phyloP scores from a whole-genome alignment of 2,888 invertebrate species.

The Galerucella pusilla region DNA sequence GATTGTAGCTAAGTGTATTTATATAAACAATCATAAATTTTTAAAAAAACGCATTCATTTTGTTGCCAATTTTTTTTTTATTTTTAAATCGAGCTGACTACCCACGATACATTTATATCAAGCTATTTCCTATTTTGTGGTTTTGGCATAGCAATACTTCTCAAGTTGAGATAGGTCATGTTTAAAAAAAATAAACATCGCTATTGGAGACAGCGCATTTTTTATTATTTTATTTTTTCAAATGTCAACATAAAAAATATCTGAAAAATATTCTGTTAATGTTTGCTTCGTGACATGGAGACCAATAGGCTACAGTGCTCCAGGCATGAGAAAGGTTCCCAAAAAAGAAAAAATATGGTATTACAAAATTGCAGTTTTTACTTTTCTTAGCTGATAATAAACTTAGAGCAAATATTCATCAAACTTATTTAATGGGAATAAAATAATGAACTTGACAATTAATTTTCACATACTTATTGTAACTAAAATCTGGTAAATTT shows the following conservation, averaged over 20 bases:
- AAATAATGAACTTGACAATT: too few relatives aligned
- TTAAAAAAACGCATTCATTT: conserved; percentile 29
- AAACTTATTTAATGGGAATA: too few relatives aligned
- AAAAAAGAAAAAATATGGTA: too few relatives aligned
- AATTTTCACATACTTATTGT: too few relatives aligned
- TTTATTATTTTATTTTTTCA: background rate
- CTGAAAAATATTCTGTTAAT: too few relatives aligned
- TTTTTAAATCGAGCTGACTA: conserved; percentile 41
- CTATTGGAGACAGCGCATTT: background rate
- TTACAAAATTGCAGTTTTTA: too few relatives aligned
- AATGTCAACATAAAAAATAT: background rate
- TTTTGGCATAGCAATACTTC: conserved; percentile 45
- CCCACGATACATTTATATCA: conserved; percentile 23
- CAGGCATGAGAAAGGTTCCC: too few relatives aligned
- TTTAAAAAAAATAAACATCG: conserved; percentile 24
- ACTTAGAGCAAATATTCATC: too few relatives aligned
- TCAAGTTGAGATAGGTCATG: conserved; percentile 47
- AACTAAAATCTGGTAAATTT: too few relatives aligned
- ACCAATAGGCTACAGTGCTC: too few relatives aligned
- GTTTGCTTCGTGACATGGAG: too few relatives aligned
- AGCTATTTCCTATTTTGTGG: conserved; percentile 45
- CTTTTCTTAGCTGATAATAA: too few relatives aligned
- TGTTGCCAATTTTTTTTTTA: conserved; percentile 41
- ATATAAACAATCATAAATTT: background rate
- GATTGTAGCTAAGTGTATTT: background rate